Base-by-base conservation (phyloP, 2,113 vertebrate species). In the Bungarus multicinctus region DNA sequence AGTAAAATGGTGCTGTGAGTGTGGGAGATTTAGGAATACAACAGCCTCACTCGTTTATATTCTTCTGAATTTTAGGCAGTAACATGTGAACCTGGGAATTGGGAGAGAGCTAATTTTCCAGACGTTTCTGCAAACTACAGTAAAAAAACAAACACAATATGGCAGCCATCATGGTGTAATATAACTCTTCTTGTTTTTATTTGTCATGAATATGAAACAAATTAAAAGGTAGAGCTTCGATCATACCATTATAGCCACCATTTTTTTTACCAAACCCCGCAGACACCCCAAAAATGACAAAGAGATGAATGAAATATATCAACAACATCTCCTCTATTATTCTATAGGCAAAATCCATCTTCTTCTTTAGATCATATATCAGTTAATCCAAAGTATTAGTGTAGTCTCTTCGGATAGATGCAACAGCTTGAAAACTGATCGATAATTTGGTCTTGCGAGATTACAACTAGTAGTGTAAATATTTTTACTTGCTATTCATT, bases 391-490 rank as follows among this genome's bases (percentile, higher is more conserved):
- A 55, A 81, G 34, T 43, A 20, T 81, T 43, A n/a, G 7, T 47
- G 39, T 25, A 69, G 11, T 43, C 7, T 88, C 34, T 69, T 12
- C 25, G 27, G 53, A 45, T 34, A 43, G 22, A 69, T 30, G 16
- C 16, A 3, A 34, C 7, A 23, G 43, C 64, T 30, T 88, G 57
- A 53, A 58, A 5, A 53, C 7, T n/a, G 39, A 1, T 60, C 89
- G 88, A 93, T 93, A 10, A 58, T n/a, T 54, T 90, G n/a, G 39
- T 43, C 22, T 18, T 74, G 89, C 90, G 89, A 64, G 86, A 88
- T 50, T 74, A 34, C 89, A 93, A 69, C 43, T 91, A 92, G 16
- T 89, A 39, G 12, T 90, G 90, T 53, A 89, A 89, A 89, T 85
- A 45, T 45, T 45, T 45, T 45, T 85, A 93, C 39, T 50, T 93